These are phyloP conservation scores for Zapus hudsonius DNA, from an alignment of 2,113 vertebrate species.

Conservation along the genomic window DNA sequence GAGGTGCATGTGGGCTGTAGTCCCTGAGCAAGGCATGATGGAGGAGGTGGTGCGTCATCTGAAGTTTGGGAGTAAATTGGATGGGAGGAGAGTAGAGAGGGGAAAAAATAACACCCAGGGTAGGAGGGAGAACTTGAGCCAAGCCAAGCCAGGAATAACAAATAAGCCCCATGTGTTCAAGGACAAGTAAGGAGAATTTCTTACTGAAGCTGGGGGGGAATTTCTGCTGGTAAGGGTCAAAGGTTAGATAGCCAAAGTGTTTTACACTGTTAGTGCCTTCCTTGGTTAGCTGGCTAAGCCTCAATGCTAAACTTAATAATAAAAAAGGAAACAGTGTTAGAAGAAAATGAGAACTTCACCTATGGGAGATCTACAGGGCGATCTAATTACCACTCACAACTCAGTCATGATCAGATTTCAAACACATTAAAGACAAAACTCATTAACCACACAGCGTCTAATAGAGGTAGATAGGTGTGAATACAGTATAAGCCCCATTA, in stretches of 20 bases:
- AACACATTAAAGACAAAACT: conserved; percentile 9
- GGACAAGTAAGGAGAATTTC: neutral
- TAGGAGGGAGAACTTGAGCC: neutral
- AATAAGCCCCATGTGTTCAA: neutral
- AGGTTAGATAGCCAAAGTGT: neutral
- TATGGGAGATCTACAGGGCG: neutral
- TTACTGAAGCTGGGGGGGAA: neutral
- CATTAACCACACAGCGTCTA: neutral
- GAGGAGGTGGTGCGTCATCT: conserved; percentile 16
- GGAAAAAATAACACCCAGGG: neutral
- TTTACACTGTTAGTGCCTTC: neutral
- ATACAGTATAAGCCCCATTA: neutral
- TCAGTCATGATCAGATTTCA: conserved; percentile 27
- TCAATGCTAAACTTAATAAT: neutral
- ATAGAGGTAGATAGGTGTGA: neutral
- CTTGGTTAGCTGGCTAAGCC: neutral
- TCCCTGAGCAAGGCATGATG: neutral
- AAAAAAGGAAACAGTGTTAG: neutral
- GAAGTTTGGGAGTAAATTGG: neutral
- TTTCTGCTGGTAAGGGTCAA: conserved; percentile 7
- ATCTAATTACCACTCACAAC: neutral
- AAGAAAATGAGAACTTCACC: conserved; percentile 26
- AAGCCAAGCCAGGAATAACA: neutral
- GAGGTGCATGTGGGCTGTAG: neutral
- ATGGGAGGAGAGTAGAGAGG: neutral